Evolutionary conservation across 1,140 invertebrate genomes (phyloP).

Genomic region (Rhynchophorus ferrugineus): DNA sequence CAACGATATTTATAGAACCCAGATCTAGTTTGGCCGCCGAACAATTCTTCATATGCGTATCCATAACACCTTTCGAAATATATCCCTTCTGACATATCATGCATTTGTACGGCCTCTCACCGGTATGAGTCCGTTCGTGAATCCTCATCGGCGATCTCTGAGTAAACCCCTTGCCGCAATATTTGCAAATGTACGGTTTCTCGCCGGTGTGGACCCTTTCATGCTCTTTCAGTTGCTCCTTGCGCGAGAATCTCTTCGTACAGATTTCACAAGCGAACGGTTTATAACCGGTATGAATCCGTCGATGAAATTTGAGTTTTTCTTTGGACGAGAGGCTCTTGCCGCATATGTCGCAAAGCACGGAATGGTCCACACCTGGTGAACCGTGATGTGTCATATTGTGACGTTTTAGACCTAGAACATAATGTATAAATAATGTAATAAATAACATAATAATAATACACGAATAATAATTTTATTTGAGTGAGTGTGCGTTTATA

Average conservation of each 20-base stretch:
- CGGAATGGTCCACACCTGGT: constrained; percentile 31
- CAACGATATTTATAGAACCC: no score
- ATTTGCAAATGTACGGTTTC: constrained; percentile 56
- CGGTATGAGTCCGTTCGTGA: constrained; percentile 53
- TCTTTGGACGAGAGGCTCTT: constrained; percentile 67
- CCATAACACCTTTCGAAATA: constrained; percentile 53
- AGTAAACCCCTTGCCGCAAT: constrained; percentile 70
- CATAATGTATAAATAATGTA: not conserved
- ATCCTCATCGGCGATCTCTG: constrained; percentile 62
- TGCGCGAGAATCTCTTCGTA: constrained; percentile 57
- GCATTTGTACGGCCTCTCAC: constrained; percentile 68
- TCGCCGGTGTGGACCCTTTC: constrained; percentile 58
- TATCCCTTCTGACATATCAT: constrained; percentile 59
- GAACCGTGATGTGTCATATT: constrained; percentile 34
- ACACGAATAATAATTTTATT: no score
- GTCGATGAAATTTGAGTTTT: constrained; percentile 61
- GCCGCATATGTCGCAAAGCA: constrained; percentile 63
- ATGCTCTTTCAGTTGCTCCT: constrained; percentile 54
- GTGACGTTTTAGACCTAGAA: constrained; percentile 32
- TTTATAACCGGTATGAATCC: constrained; percentile 66
- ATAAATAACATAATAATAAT: not conserved
- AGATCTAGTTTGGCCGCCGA: no score
- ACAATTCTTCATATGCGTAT: constrained; percentile 50
- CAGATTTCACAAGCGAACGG: constrained; percentile 63
- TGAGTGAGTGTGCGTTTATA: no score